Conservation (phyloP, 1,140 invertebrate species). For the Sarcophaga bullata region DNA sequence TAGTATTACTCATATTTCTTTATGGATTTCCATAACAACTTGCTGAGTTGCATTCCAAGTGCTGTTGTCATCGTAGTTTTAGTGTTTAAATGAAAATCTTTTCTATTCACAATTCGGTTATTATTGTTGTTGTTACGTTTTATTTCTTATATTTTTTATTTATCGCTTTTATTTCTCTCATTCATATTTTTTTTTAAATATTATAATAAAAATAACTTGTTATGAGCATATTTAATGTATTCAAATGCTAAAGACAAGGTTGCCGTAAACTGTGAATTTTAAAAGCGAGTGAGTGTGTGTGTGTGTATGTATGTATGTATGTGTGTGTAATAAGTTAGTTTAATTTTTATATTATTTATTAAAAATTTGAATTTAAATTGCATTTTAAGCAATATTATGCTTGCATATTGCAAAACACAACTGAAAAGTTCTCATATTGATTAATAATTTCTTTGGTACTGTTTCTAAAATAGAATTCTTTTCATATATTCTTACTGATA, state of each 20-base stretch:
- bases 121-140: too few species aligned
- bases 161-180: background rate
- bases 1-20: background rate
- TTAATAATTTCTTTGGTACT: too few species aligned
- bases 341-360: too few species aligned
- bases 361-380: background rate
- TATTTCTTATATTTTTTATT: too few species aligned
- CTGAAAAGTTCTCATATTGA: background rate
- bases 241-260: background rate
- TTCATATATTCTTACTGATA: too few species aligned
- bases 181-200: background rate
- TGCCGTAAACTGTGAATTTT: background rate
- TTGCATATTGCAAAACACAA: background rate
- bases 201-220: slow-evolving; percentile 16
- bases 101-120: background rate
- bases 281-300: background rate
- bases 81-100: slow-evolving; percentile 5
- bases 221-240: slow-evolving; percentile 10
- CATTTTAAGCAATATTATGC: background rate
- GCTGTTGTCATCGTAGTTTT: background rate
- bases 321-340: background rate
- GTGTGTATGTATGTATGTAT: background rate
- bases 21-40: background rate
- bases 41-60: slow-evolving; percentile 1
- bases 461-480: too few species aligned